Evolutionary conservation across 2,113 vertebrate species (phyloP).

Genomic region (Apodemus speciosus): DNA sequence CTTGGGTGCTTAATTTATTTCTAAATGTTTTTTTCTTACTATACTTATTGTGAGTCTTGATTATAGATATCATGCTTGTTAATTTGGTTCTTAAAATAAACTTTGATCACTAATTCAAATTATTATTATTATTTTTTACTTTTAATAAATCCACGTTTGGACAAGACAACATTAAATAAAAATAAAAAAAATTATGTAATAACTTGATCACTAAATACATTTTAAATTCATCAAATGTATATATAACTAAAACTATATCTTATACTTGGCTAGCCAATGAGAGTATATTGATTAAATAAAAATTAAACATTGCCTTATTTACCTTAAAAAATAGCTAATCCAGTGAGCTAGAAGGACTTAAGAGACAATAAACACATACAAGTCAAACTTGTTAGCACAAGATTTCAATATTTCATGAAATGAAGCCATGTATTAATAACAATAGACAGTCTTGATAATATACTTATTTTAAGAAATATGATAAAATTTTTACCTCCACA

Average conservation of each 20-base stretch:
- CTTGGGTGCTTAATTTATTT: neutral
- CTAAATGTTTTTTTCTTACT: neutral
- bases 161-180: neutral
- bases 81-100: neutral
- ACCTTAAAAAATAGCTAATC: neutral
- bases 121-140: neutral
- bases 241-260: neutral
- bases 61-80: neutral
- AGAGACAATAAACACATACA: neutral
- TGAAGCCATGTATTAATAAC: neutral
- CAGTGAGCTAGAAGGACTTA: neutral
- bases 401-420: neutral
- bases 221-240: constrained; percentile 40
- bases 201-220: neutral
- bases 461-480: constrained; percentile 19
- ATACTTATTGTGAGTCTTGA: neutral
- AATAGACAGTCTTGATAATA: neutral
- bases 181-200: neutral
- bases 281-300: neutral
- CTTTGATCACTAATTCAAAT: neutral
- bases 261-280: neutral
- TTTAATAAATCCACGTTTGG: neutral
- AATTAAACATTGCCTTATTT: neutral
- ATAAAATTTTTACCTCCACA: neutral
- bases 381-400: constrained; percentile 8